Percentiles rank a stretch among this genome's conserved stretches.
Conservation (phyloP, 2,797 vertebrate species). For the Xenopus petersii region DNA sequence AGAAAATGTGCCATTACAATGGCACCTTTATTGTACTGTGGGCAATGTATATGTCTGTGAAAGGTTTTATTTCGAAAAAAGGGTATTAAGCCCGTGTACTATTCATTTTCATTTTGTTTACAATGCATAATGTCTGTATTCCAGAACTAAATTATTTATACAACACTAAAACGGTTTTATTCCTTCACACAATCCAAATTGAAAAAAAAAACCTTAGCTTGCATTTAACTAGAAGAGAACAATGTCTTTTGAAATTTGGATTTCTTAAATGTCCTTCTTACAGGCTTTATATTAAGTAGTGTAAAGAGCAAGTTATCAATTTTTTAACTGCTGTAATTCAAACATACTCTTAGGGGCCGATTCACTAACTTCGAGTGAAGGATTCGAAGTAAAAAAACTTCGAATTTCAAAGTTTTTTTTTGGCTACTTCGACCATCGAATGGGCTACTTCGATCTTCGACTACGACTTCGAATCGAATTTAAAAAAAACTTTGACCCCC, state of each 20-base stretch:
- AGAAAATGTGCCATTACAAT: constrained; percentile 34
- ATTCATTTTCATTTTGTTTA: constrained; percentile 21
- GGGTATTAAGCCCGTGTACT: not conserved
- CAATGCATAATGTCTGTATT: constrained; percentile 17
- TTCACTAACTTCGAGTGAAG: too few relatives aligned
- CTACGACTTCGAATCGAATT: too few relatives aligned
- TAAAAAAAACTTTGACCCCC: too few relatives aligned
- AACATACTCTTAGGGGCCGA: constrained; percentile 25
- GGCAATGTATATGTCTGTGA: constrained; percentile 22
- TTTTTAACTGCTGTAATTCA: constrained; percentile 52
- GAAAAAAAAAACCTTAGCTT: too few relatives aligned
- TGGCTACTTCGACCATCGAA: too few relatives aligned
- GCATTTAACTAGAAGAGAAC: too few relatives aligned
- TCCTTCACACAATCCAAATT: not conserved
- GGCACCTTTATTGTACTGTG: constrained; percentile 36
- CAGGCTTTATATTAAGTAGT: constrained; percentile 49
- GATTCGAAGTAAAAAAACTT: too few relatives aligned
- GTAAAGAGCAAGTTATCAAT: constrained; percentile 47
- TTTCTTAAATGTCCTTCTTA: constrained; percentile 47
- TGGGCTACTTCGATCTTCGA: too few relatives aligned
- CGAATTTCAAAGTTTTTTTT: too few relatives aligned
- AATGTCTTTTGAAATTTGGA: constrained; percentile 49
- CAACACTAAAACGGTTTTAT: constrained; percentile 1
- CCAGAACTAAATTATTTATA: constrained; percentile 34
- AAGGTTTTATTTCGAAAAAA: constrained; percentile 38